Evolutionary conservation across 1,140 invertebrate species (phyloP), one percentile per base, ranked within the genome.

Genomic region (Euura saliciscinereae): DNA sequence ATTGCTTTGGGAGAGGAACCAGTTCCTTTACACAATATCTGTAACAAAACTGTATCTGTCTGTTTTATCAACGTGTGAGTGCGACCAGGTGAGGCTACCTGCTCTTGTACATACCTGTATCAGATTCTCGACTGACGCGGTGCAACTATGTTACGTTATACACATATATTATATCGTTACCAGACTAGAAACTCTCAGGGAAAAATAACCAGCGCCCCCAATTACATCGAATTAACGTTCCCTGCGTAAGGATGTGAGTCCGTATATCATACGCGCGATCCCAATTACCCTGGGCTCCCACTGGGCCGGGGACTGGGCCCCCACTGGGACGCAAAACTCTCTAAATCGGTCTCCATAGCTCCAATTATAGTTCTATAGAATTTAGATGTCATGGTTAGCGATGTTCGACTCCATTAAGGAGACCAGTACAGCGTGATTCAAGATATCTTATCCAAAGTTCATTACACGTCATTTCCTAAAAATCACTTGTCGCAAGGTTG

Each of bases 161-260:
- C 4, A 59, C 5, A 59, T 1, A 59, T 1, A 59, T 0, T 28
- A 28, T 28, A 28, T 28, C 28, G 28, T 28, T 28, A 28, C 28
- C 28, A 28, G 28, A 28, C 28, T 28, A 28, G 28, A 28, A 28
- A 28, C 28, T 28, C 28, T 28, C 28, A 28, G 28, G 28, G 28
- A 28, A 28, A 28, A 28, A 0, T 28, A 28, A 28, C 28, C 51
- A 4, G 51, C 51, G 66, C 44, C 7, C 65, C 65, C 64, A 71
- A 72, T 77, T 71, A 78, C 65, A 68, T 75, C 75, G 73, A 75
- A 76, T 78, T 80, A 77, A 71, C 70, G 67, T 76, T 73, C 44
- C 69, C 51, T 59, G 67, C 67, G 59, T 74, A 69, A 45, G 64
- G 11, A 69, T 45, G 68, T 66, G 28, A 43, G 8, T 45, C 74